Conservation (phyloP, 2,113 vertebrate species). For the Mixornis gularis region DNA sequence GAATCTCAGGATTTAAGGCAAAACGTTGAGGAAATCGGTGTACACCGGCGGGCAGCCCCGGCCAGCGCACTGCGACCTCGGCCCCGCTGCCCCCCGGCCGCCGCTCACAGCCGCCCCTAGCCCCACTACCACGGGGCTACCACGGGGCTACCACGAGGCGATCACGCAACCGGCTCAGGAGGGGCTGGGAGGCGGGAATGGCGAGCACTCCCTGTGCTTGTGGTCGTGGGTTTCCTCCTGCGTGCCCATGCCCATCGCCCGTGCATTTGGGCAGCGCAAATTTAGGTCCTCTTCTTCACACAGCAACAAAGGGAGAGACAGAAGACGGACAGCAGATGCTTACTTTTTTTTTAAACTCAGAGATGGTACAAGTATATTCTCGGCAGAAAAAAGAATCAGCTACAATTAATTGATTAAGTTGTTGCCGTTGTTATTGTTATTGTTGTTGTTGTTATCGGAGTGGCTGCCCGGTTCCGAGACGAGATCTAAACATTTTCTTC, state of each 20-base stretch:
- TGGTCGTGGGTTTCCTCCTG: neutral
- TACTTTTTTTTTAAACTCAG: neutral
- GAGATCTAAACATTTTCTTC: conserved; percentile 32
- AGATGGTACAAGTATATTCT: neutral
- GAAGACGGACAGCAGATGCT: neutral
- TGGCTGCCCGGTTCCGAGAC: neutral
- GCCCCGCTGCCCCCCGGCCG: too few species aligned
- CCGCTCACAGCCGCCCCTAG: neutral
- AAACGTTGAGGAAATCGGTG: neutral
- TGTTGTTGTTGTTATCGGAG: neutral
- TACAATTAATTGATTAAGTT: neutral
- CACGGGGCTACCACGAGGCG: too few species aligned
- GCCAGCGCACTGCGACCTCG: neutral
- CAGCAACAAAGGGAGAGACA: neutral
- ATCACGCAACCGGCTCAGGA: neutral
- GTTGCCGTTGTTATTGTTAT: neutral
- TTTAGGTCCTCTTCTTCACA: neutral
- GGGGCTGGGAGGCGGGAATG: neutral
- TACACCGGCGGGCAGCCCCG: neutral
- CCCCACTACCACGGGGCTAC: neutral
- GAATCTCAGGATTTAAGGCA: neutral
- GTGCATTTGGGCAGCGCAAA: rapidly evolving
- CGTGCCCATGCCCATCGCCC: neutral
- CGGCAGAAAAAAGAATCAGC: neutral
- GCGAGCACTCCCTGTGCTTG: rapidly evolving